Evolutionary conservation across 2,797 vertebrate species (phyloP), one percentile per base, ranked within the genome.

Genomic region (Sphaeramia orbicularis): DNA sequence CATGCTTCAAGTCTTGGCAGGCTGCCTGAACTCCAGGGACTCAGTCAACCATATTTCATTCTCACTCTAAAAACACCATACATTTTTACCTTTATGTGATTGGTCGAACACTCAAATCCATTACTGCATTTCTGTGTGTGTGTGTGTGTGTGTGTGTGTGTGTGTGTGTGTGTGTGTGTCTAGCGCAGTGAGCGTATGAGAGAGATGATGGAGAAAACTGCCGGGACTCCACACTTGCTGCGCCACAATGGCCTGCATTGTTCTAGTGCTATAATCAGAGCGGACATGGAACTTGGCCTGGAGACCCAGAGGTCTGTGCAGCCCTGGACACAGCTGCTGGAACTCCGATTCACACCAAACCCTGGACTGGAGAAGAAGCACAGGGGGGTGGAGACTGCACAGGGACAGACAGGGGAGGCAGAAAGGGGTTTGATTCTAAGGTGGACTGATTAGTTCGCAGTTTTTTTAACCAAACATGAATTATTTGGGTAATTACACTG

Each of bases 211-310:
- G 86, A 67, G 74, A 81, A 80, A 71, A 80, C 77, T 66, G 78
- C 74, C 60, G 65, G 64, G 85, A 58, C 72, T 80, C 74, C 68
- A 65, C 54, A 56, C 81, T 87, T 36, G 15, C 74, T 50, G 83
- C 44, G 43, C 87, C 85, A 94, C 93, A 94, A 94, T 94, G 89
- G 85, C 67, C 81, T 24, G 32, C 91, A 94, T 94, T 94, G 94
- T 94, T 94, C 86, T 66, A 60, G 65, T 69, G 74, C 87, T 86
- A 87, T 92, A 93, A 93, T 94, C 92, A 89, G 90, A 89, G 91
- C 85, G 90, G 92, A 93, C 93, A 92, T 88, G 89, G 89, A 91
- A 91, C 86, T 93, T 92, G 90, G 92, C 91, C 79, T 87, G 81
- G 70, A 90, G 86, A 82, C 73, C 76, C 36, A 89, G 85, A 89